Base-by-base conservation (phyloP, 2,113 vertebrate genomes). In the Herpetotheres cachinnans region DNA sequence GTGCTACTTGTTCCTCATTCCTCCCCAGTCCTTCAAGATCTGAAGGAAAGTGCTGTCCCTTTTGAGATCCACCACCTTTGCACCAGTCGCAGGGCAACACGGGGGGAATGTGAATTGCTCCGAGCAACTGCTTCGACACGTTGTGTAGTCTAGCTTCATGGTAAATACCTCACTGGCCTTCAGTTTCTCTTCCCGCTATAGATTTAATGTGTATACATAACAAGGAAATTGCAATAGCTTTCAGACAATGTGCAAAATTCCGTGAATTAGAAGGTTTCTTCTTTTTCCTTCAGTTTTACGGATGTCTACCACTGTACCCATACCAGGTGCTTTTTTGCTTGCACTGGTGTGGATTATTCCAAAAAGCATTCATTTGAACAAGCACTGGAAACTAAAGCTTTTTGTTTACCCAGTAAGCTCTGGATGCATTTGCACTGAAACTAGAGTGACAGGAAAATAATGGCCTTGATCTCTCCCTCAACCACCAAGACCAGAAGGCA, bases 71-170 rank as follows among this genome's bases (percentile, higher is more conserved):
- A 30, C 10, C 2, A 0, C 22, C 52, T 79, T 76, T 69, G 34
- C 52, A 55, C 19, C 24, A 62, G 17, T 32, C 0, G 0, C 49
- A 42, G 49, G 4, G 19, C 38, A 63, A 29, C 30, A 25, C 24
- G 21, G 5, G 4, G 34, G 10, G 30, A 66, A 38, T 0, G 0
- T 10, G 11, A 42, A 82, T 21, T 62, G 11, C 52, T 76, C 24
- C 1, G 1, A 91, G 25, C 13, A 82, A 26, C 5, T 22, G 21
- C 24, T 73, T 34, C 67, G n/a, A 74, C 10, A 4, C 14, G 32
- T 55, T 3, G 1, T 36, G 16, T 18, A 52, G 27, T 44, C 47
- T 24, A 30, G 21, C 32, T 50, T 82, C 42, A 19, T 32, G 19
- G 16, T 36, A 49, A 67, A 82, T 13, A 63, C 3, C 32, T 85